Evolutionary conservation across 2,797 vertebrate species (phyloP).

Genomic region (Cirrhinus molitorella): DNA sequence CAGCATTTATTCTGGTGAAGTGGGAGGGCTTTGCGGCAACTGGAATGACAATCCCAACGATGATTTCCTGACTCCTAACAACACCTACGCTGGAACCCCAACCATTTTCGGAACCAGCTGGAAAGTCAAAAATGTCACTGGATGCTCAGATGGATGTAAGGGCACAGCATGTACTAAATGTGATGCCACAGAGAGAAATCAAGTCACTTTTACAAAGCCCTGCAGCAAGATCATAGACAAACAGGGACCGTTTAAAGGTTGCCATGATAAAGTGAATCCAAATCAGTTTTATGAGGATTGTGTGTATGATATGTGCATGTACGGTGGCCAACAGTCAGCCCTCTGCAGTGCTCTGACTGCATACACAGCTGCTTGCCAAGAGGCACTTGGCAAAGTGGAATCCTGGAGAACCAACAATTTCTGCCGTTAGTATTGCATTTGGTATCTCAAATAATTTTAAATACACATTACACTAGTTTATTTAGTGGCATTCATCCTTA

Average conservation of each 20-base stretch:
- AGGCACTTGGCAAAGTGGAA: slow-evolving; percentile 61
- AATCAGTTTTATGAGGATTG: slow-evolving; percentile 78
- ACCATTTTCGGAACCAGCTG: slow-evolving; percentile 77
- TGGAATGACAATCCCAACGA: slow-evolving; percentile 72
- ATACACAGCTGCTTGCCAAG: slow-evolving; percentile 78
- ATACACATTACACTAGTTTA: neutral
- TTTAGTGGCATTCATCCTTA: neutral
- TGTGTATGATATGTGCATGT: slow-evolving; percentile 81
- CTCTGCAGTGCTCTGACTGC: slow-evolving; percentile 76
- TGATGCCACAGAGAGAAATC: neutral
- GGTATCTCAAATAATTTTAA: neutral
- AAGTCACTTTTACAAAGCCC: slow-evolving; percentile 54
- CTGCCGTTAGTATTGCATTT: slow-evolving; percentile 77
- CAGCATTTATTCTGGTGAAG: slow-evolving; percentile 70
- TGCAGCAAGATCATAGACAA: slow-evolving; percentile 76
- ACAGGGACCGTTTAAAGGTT: slow-evolving; percentile 76
- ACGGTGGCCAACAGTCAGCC: slow-evolving; percentile 71
- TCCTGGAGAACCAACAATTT: slow-evolving; percentile 74
- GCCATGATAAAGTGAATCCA: slow-evolving; percentile 70
- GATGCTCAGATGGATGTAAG: slow-evolving; percentile 75
- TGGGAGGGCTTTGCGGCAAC: slow-evolving; percentile 81
- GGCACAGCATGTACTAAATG: slow-evolving; percentile 72
- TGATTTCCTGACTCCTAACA: slow-evolving; percentile 68
- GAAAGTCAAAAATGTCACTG: slow-evolving; percentile 73
- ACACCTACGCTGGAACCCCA: slow-evolving; percentile 21